phyloP scores from a whole-genome alignment of 2,113 vertebrate genomes.

The Murina feae region DNA sequence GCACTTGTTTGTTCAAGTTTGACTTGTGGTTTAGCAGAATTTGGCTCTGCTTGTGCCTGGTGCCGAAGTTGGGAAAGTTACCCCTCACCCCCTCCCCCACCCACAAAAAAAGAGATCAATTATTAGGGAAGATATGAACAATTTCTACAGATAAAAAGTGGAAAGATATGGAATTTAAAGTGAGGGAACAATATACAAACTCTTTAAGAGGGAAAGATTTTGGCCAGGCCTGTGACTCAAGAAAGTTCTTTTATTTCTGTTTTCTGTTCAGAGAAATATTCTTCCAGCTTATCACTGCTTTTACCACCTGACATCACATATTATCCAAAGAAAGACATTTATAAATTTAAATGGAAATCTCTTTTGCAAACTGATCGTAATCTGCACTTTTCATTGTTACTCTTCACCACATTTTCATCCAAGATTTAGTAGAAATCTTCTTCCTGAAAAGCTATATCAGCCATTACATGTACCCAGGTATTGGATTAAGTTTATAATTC shows the following conservation, averaged over 20 bases:
- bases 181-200: background rate
- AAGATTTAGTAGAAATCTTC: conserved; percentile 73
- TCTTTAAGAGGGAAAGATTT: background rate
- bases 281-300: background rate
- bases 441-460: conserved; percentile 40
- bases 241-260: background rate
- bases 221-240: background rate
- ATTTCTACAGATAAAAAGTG: background rate
- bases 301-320: background rate
- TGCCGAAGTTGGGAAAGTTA: background rate
- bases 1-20: background rate
- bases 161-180: background rate
- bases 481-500: background rate
- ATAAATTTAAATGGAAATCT: conserved; percentile 70
- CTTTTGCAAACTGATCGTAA: conserved; percentile 72
- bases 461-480: background rate
- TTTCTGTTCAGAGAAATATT: conserved; percentile 12
- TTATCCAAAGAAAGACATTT: conserved; percentile 56
- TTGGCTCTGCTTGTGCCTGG: background rate
- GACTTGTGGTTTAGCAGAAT: background rate
- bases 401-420: conserved; percentile 4
- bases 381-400: conserved; percentile 69
- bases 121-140: background rate
- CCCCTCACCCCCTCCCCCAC: background rate
- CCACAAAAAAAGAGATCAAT: conserved; percentile 6